Base-by-base conservation (phyloP, 2,113 vertebrate genomes). In the Pleuronectes platessa region DNA sequence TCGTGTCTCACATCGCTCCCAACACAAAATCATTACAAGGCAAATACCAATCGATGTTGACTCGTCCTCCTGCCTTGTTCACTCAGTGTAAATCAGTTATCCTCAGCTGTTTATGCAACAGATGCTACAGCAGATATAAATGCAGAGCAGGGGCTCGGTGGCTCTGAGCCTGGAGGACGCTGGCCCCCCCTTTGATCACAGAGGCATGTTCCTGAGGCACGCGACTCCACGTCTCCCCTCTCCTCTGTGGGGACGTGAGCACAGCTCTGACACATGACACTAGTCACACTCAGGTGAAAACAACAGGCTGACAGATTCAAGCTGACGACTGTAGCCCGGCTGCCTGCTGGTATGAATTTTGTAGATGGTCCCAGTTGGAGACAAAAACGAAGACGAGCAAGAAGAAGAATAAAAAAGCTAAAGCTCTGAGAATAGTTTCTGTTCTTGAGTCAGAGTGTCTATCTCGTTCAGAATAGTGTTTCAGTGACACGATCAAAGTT, bases 301-400 rank as follows among this genome's bases (percentile, higher is more conserved):
- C 86, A 91, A 78, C 77, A 74, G 77, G 68, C 68, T 79, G 85
- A 75, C 81, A 81, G 74, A 88, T 86, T 81, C 65, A 20, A 69
- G 65, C 67, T 61, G 86, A 71, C 64, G 78, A 51, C 59, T 56
- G 59, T 23, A 69, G 21, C 76, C 59, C 10, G 42, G 66, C 12
- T 74, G 6, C 35, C 64, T 64, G 76, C 70, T 68, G 68, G 49
- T 49, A 45, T 18, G 60, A 58, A 75, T 56, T 47, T 27, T 71
- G 67, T 12, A 65, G 71, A 23, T 58, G 66, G 40, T 78, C 65
- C 60, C 69, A 49, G 47, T 53, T 12, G 31, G 61, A 47, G 20
- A 1, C 2, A 0, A 1, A 17, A 9, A 13, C 6, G 8, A 54
- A 20, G 20, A 27, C 24, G 24, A 24, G 24, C 24, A 24, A 20